A percentile compares a stretch with the other conserved stretches of the same genome.
Conservation (phyloP, 2,888 invertebrate species). For the Crematogaster levior region DNA sequence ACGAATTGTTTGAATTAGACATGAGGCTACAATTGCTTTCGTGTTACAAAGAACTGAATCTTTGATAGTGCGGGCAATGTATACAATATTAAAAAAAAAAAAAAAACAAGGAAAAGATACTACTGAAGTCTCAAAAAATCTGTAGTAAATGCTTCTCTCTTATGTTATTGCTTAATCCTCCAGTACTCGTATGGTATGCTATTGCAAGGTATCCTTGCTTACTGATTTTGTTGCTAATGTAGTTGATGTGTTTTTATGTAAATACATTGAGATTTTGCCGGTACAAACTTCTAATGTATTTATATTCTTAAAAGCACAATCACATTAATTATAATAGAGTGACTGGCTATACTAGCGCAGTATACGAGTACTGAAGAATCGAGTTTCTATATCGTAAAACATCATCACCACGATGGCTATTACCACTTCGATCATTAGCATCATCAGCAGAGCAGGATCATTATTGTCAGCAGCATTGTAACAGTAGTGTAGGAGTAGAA, state of each 20-base stretch:
- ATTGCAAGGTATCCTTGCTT: neutral
- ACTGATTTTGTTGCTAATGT: neutral
- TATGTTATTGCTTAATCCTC: constrained; percentile 38
- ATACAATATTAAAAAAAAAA: constrained; percentile 29
- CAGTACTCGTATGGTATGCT: neutral
- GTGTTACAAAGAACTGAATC: constrained; percentile 70
- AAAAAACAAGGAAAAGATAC: neutral
- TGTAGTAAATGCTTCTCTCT: constrained; percentile 47
- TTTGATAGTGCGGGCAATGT: constrained; percentile 41
- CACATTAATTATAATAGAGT: neutral
- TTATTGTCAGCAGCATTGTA: constrained; percentile 48
- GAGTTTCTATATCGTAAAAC: constrained; percentile 47
- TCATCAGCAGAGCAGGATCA: constrained; percentile 36
- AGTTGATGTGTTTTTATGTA: neutral
- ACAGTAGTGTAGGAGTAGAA: constrained; percentile 52
- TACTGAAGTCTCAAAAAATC: constrained; percentile 22
- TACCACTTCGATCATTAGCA: constrained; percentile 43
- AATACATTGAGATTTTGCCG: constrained; percentile 24
- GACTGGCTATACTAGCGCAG: neutral
- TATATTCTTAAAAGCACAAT: neutral
- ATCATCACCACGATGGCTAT: constrained; percentile 43
- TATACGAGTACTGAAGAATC: constrained; percentile 31
- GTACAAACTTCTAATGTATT: constrained; percentile 19
- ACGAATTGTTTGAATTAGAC: constrained; percentile 47
- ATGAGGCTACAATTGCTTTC: constrained; percentile 73